Conservation (phyloP, 2,888 invertebrate genomes). For the Priocnemis perturbator region DNA sequence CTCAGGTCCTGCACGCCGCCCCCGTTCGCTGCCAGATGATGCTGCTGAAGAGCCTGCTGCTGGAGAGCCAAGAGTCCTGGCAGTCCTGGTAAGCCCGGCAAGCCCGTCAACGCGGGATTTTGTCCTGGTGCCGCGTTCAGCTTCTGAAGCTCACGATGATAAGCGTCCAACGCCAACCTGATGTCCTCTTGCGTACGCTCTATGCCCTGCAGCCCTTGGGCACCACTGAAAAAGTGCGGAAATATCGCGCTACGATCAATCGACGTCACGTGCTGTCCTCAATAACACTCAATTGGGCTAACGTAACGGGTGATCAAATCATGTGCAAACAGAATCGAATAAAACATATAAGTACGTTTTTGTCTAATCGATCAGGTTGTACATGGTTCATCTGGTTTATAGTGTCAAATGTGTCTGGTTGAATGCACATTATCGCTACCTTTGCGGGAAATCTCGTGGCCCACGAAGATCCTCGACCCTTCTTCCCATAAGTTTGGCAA, state of each 20-base stretch:
- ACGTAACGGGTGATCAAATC: not conserved
- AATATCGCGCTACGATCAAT: constrained; percentile 80
- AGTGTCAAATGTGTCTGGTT: not conserved
- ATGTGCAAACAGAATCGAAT: not conserved
- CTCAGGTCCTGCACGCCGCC: constrained; percentile 87
- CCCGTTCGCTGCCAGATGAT: constrained; percentile 73
- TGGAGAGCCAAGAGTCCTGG: constrained; percentile 86
- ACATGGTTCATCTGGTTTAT: not conserved
- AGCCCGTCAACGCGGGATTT: constrained; percentile 76
- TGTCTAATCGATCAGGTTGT: not conserved
- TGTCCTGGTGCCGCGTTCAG: constrained; percentile 81
- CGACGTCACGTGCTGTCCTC: constrained; percentile 75
- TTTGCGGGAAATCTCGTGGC: constrained; percentile 86
- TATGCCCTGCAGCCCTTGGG: constrained; percentile 73
- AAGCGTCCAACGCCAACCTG: constrained; percentile 91
- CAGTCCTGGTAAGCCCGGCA: constrained; percentile 79
- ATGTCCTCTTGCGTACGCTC: constrained; percentile 88
- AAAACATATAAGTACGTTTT: no score
- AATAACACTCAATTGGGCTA: constrained; percentile 61
- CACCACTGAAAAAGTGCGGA: constrained; percentile 89
- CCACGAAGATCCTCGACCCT: constrained; percentile 85
- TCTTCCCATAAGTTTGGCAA: constrained; percentile 93
- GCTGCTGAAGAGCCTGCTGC: constrained; percentile 80
- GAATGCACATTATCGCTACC: constrained; percentile 77
- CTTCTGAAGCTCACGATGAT: constrained; percentile 94